Percentiles rank a stretch among this genome's conserved stretches.
phyloP scores from a whole-genome alignment of 2,888 invertebrate genomes.

The Hemithea aestivaria region DNA sequence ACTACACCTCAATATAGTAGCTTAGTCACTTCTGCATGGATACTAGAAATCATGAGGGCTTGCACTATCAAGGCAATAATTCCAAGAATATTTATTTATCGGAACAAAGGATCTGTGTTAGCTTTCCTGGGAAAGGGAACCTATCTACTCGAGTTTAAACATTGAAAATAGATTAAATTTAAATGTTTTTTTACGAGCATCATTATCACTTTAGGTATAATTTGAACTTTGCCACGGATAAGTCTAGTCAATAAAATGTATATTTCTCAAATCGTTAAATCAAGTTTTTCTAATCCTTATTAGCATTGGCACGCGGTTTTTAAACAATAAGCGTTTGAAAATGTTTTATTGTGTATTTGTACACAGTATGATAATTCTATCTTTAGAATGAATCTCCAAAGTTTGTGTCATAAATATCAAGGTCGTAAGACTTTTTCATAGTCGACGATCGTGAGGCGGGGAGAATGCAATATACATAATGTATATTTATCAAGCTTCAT shows the following conservation, averaged over 20 bases:
- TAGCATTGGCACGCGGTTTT: conserved; percentile 19
- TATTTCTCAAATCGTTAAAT: conserved; percentile 11
- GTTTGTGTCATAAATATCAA: conserved; percentile 59
- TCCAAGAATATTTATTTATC: conserved; percentile 32
- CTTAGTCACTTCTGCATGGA: too few species aligned
- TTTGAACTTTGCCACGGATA: conserved; percentile 7
- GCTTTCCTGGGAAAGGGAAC: conserved; percentile 26
- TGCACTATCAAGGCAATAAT: neutral
- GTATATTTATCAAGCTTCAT: conserved; percentile 37
- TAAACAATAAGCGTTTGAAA: conserved; percentile 21
- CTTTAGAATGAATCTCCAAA: conserved; percentile 42
- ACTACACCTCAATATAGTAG: too few species aligned
- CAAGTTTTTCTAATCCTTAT: conserved; percentile 19
- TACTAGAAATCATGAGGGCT: too few species aligned
- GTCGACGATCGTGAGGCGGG: conserved; percentile 38
- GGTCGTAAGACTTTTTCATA: conserved; percentile 48
- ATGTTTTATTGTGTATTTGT: conserved; percentile 23
- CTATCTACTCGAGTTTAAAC: conserved; percentile 12
- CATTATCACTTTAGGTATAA: conserved; percentile 5
- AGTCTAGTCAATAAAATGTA: conserved; percentile 14
- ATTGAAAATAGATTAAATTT: conserved; percentile 5
- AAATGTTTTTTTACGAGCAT: conserved; percentile 3
- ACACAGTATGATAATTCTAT: conserved; percentile 35
- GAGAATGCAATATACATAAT: conserved; percentile 37
- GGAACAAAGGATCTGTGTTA: conserved; percentile 23